Evolutionary conservation across 1,140 invertebrate species (phyloP).

Genomic region (Tribolium madens): DNA sequence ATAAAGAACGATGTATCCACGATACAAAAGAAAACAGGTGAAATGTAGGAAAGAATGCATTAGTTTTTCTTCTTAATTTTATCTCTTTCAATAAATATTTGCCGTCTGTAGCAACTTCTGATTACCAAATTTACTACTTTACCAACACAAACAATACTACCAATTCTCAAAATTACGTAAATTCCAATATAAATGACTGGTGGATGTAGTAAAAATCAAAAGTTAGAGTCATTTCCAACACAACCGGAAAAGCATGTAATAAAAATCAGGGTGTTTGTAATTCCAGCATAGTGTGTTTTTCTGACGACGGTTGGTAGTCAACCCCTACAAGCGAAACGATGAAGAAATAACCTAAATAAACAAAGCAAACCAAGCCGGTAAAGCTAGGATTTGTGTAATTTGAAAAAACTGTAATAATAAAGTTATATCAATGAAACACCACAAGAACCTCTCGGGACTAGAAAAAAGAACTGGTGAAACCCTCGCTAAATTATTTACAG

Average conservation of each 20-base stretch:
- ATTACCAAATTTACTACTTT: too few species aligned
- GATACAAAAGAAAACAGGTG: too few species aligned
- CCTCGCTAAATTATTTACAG: neutral
- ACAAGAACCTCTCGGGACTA: neutral
- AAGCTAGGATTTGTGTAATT: neutral
- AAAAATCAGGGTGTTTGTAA: neutral
- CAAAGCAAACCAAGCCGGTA: neutral
- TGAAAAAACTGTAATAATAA: constrained; percentile 12
- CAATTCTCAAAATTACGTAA: neutral
- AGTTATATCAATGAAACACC: constrained; percentile 16
- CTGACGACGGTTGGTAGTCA: neutral
- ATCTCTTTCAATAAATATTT: too few species aligned
- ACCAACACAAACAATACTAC: too few species aligned
- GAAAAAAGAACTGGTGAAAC: constrained; percentile 10
- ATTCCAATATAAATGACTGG: neutral
- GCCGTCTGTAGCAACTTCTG: too few species aligned
- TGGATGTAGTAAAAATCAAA: too few species aligned
- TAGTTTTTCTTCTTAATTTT: too few species aligned
- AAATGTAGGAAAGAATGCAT: too few species aligned
- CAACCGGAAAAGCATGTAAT: neutral
- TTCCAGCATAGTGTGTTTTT: neutral
- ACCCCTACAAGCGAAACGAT: neutral
- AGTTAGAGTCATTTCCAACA: too few species aligned
- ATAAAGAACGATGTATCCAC: too few species aligned
- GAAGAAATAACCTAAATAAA: neutral